Percentiles rank a stretch among this genome's conserved stretches.
Evolutionary conservation across 2,113 vertebrate genomes (phyloP).

Genomic region (Acrocephalus arundinaceus): DNA sequence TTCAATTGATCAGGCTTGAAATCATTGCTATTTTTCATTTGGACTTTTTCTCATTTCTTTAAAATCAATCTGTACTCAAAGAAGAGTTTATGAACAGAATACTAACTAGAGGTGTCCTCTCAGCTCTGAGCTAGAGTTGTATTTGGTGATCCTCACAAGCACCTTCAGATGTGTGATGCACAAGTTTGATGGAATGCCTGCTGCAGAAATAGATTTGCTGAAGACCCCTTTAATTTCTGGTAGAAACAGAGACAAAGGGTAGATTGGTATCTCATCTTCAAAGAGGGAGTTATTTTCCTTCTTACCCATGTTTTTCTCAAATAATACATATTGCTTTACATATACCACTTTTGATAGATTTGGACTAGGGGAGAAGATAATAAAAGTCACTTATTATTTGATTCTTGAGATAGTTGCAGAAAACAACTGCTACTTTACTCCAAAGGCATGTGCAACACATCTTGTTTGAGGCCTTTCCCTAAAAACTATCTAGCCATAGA

Average conservation of each 20-base stretch:
- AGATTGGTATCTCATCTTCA: neutral
- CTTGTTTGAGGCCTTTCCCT: neutral
- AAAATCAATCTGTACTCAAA: slow-evolving; percentile 3
- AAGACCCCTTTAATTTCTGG: neutral
- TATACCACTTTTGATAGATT: neutral
- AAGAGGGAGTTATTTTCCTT: neutral
- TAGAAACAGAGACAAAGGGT: neutral
- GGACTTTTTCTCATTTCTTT: neutral
- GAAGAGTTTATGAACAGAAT: neutral
- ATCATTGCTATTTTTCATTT: neutral
- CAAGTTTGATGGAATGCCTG: neutral
- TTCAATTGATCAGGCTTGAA: neutral
- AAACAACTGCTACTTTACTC: neutral
- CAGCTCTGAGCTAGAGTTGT: neutral
- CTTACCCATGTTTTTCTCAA: neutral
- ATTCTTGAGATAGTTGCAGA: neutral
- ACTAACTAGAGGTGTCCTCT: neutral
- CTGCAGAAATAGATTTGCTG: neutral
- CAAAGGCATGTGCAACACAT: neutral
- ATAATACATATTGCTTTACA: neutral
- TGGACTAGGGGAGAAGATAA: neutral
- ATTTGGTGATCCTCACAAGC: neutral
- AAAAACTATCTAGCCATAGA: neutral
- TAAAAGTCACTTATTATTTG: neutral
- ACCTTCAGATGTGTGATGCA: neutral